Conservation (phyloP, 2,888 invertebrate genomes). For the Leptothorax acervorum region DNA sequence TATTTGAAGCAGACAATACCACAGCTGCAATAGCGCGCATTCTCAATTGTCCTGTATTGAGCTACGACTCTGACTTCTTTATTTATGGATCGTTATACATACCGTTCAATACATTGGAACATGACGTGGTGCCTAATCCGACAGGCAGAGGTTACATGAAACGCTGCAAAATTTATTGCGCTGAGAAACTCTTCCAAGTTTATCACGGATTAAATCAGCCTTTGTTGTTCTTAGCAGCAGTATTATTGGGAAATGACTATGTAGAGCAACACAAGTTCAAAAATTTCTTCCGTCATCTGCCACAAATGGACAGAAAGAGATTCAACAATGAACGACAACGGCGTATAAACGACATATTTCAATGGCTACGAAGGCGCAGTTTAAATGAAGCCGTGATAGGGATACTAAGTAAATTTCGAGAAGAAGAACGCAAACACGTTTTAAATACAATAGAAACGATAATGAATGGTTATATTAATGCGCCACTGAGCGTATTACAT, state of each 20-base stretch:
- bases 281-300: conserved; percentile 90
- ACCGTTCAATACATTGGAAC: conserved; percentile 90
- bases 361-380: conserved; percentile 92
- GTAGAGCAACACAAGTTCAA: conserved; percentile 89
- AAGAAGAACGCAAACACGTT: conserved; percentile 87
- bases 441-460: conserved; percentile 88
- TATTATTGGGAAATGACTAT: conserved; percentile 96
- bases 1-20: conserved; percentile 96
- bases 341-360: conserved; percentile 90
- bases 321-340: conserved; percentile 88
- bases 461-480: conserved; percentile 89
- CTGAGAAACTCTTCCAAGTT: conserved; percentile 89
- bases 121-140: conserved; percentile 81
- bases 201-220: conserved; percentile 90
- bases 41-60: conserved; percentile 94
- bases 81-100: conserved; percentile 94
- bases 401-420: conserved; percentile 89
- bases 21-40: conserved; percentile 93
- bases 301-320: conserved; percentile 85
- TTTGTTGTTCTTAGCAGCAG: conserved; percentile 92
- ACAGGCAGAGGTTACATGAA: conserved; percentile 84
- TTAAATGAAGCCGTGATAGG: conserved; percentile 90
- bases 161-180: conserved; percentile 91
- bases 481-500: conserved; percentile 87
- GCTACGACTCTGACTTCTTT: conserved; percentile 98